Conservation (phyloP, 2,113 vertebrate genomes). For the Sapajus apella region DNA sequence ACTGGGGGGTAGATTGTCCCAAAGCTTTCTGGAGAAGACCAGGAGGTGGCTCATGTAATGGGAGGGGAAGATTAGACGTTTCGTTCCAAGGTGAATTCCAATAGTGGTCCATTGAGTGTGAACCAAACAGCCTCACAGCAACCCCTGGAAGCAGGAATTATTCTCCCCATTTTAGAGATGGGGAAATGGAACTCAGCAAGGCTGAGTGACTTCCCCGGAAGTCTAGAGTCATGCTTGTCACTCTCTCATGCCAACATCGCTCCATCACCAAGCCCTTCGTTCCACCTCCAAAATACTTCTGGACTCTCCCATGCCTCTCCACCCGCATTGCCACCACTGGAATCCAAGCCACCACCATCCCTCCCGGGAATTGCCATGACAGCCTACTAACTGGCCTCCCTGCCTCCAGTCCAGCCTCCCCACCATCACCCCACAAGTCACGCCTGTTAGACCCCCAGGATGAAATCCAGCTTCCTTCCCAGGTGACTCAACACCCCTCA, state of each 20-base stretch:
- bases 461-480: neutral
- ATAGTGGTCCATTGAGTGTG: rapidly evolving
- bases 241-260: neutral
- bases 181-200: neutral
- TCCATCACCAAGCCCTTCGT: neutral
- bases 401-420: neutral
- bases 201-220: neutral
- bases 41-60: rapidly evolving
- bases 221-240: neutral
- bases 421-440: neutral
- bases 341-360: neutral
- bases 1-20: neutral
- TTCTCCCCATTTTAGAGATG: neutral
- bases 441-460: neutral
- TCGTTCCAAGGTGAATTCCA: neutral
- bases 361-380: neutral
- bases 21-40: neutral
- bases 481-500: no score
- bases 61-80: neutral
- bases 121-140: neutral
- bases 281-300: neutral
- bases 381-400: neutral
- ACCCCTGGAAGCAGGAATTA: neutral
- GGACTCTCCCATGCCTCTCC: neutral
- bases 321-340: neutral